Evolutionary conservation across 2,113 vertebrate genomes (phyloP), one percentile per base, ranked within the genome.

Genomic region (Eclectus roratus): DNA sequence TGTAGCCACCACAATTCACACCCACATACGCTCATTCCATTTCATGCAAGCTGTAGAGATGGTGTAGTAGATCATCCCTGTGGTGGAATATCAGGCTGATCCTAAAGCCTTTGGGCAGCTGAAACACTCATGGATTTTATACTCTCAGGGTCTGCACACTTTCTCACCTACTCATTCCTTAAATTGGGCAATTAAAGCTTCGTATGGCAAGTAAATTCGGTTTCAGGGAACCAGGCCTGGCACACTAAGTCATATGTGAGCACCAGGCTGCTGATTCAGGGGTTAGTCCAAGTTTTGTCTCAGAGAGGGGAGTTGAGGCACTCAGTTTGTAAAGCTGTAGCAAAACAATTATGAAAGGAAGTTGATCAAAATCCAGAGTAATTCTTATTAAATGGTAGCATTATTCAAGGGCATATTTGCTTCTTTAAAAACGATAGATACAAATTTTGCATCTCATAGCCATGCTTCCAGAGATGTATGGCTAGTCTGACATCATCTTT

Each of bases 191-290:
- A 72, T 41, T 88, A 66, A 58, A 70, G n/a, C 29, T 71, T 71
- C 46, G 47, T 18, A 35, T 35, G 33, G 11, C 20, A 55, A 52
- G 21, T 60, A 37, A 79, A 49, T 81, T 28, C 12, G 5, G 7
- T 37, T 29, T 7, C 1, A 3, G 33, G 1, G 1, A 50, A 23
- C 55, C 19, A 16, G 0, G 0, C 15, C 41, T 35, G 44, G 49
- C 7, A 12, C 10, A 13, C 11, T 25, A 31, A 76, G 33, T 19
- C 19, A 44, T 4, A 8, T 10, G 28, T 61, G 19, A 33, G 33
- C 72, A 52, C 37, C 60, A 58, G 28, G 17, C 65, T 49, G 11
- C 20, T 33, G 44, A 71, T 37, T 64, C 21, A 81, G n/a, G 21
- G 7, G 0, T 35, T 55, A 25, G 14, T 41, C 23, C 0, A 1